Evolutionary conservation across 2,113 vertebrate genomes (phyloP).

Genomic region (Athene cunicularia): DNA sequence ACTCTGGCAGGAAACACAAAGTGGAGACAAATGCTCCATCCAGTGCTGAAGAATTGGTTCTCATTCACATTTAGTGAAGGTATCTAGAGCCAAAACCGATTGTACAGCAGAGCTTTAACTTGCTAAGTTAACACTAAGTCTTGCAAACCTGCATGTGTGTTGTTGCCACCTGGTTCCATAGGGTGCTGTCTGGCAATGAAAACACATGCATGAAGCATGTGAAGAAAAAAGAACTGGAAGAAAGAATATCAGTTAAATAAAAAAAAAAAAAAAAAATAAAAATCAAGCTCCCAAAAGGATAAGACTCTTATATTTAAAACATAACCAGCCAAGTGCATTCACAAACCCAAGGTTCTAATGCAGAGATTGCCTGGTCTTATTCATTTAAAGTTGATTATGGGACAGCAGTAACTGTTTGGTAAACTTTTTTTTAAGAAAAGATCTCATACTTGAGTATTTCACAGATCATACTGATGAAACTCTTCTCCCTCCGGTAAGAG

Average conservation of each 20-base stretch:
- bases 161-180: neutral
- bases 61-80: neutral
- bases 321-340: neutral
- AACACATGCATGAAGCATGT: neutral
- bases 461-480: neutral
- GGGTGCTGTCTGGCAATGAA: neutral
- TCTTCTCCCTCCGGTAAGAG: neutral
- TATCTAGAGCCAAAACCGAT: neutral
- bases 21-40: neutral
- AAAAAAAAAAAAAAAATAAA: neutral
- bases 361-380: neutral
- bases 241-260: neutral
- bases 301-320: neutral
- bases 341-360: neutral
- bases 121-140: neutral
- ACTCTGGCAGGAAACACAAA: neutral
- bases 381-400: neutral
- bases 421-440: neutral
- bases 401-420: neutral
- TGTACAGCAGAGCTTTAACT: neutral
- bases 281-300: neutral
- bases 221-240: neutral
- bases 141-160: neutral
- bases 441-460: neutral
- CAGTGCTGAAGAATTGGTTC: neutral